phyloP scores from a whole-genome alignment of 2,888 invertebrate genomes.

The Melinopterus prodromus region DNA sequence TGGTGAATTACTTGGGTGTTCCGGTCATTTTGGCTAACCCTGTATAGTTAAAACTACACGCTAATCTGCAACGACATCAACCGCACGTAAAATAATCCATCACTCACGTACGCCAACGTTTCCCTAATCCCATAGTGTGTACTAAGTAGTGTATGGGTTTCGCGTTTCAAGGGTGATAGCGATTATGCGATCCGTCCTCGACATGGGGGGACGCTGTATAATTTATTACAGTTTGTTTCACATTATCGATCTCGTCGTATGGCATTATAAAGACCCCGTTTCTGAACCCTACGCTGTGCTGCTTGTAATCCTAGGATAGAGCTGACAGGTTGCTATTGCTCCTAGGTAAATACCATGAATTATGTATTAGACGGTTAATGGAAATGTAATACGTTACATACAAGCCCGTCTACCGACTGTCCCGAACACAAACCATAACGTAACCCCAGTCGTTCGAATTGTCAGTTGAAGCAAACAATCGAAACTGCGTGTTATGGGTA shows the following conservation, averaged over 20 bases:
- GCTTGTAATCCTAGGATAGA: background rate
- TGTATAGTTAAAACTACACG: too few species aligned
- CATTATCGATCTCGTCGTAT: background rate
- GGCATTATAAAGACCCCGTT: background rate
- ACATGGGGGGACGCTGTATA: background rate
- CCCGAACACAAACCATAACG: background rate
- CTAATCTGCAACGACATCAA: too few species aligned
- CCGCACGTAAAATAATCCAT: background rate
- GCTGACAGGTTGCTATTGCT: background rate
- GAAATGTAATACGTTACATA: background rate
- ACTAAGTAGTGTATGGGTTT: background rate
- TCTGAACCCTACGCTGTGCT: background rate
- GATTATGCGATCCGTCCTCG: background rate
- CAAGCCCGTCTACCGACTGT: background rate
- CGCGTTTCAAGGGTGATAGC: background rate
- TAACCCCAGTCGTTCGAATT: background rate
- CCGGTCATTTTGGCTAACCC: too few species aligned
- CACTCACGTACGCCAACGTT: background rate
- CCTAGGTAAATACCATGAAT: constrained; percentile 4
- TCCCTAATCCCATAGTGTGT: background rate
- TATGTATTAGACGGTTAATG: background rate
- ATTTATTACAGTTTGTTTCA: constrained; percentile 4
- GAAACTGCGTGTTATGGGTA: background rate
- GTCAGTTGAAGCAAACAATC: background rate
- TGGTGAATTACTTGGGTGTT: too few species aligned